Evolutionary conservation across 53 echinoderm and acorn worm species (phyloP), one percentile per base, ranked within the genome.

Genomic region (Actinopyga echinites): DNA sequence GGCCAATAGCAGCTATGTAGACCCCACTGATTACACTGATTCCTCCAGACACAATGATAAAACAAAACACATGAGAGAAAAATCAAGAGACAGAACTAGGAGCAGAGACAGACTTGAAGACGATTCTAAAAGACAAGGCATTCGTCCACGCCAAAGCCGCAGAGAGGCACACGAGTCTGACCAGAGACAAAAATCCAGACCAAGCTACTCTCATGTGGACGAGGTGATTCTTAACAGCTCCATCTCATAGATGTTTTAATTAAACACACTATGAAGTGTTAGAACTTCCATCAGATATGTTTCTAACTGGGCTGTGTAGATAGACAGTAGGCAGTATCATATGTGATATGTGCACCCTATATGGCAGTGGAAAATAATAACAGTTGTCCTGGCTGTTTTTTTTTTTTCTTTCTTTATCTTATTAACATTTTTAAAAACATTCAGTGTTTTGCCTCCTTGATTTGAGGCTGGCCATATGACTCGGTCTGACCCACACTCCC

Each of bases 21-120:
- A 75, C 29, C 31, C 17, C 57, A 56, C 32, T 31, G 78, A 32
- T 57, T 31, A 78, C 9, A 56, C 34, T 26, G 57, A 32, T 8
- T 30, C 56, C 35, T 30, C 35, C 25, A 42, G 53, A 30, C 53
- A 78, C 5, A 10, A 33, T 15, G 56, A 31, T 19, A 54, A 54
- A 29, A 42, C 56, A 22, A 23, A 31, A 49, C 78, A 56, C 29
- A 26, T 33, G 26, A 55, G 56, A 78, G 33, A 55, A 43, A 71
- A 71, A 3, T 71, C 71, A 42, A 32, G 78, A 57, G 78, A 57
- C 55, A 55, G 78, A 57, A 78, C 56, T 78, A 78, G 24, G 78
- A 78, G 78, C 57, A 78, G 56, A 30, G 78, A 55, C 78, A 78
- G 30, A 78, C 78, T 17, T 78, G 78, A 28, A 44, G 78, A 78